phyloP scores from a whole-genome alignment of 2,113 vertebrate species.

The Ammospiza caudacuta region DNA sequence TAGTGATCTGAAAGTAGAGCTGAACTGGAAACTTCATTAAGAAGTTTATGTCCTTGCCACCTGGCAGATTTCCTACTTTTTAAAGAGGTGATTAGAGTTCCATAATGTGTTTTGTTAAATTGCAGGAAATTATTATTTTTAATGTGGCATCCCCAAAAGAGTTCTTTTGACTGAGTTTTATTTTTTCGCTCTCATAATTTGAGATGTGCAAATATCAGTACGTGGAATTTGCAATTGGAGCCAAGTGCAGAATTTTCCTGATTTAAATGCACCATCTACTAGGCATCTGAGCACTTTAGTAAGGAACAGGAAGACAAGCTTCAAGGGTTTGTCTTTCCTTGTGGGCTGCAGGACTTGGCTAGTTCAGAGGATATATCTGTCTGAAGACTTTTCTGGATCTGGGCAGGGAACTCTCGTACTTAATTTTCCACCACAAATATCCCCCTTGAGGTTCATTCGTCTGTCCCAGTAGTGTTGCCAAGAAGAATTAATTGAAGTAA shows the following conservation, averaged over 20 bases:
- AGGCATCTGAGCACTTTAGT: background rate
- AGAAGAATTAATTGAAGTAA: conserved; percentile 28
- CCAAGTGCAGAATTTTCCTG: background rate
- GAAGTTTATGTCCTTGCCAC: background rate
- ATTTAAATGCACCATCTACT: background rate
- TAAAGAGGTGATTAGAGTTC: background rate
- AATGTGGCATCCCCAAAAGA: background rate
- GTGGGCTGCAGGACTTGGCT: background rate
- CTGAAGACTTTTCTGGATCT: background rate
- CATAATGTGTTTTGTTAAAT: background rate
- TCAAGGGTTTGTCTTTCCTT: background rate
- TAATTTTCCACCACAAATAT: conserved; percentile 43
- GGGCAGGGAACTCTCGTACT: background rate
- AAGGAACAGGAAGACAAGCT: background rate
- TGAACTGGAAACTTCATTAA: background rate
- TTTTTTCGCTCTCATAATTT: background rate
- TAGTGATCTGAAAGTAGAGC: background rate
- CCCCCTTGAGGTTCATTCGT: background rate
- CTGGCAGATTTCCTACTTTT: background rate
- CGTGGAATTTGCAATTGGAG: background rate
- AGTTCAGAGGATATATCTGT: background rate
- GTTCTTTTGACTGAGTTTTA: background rate
- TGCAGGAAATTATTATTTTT: background rate
- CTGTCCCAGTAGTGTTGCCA: conserved; percentile 8
- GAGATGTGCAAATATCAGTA: background rate